These are phyloP conservation scores for Monopis laevigella DNA, from an alignment of 2,888 invertebrate species.

Conservation along the genomic window DNA sequence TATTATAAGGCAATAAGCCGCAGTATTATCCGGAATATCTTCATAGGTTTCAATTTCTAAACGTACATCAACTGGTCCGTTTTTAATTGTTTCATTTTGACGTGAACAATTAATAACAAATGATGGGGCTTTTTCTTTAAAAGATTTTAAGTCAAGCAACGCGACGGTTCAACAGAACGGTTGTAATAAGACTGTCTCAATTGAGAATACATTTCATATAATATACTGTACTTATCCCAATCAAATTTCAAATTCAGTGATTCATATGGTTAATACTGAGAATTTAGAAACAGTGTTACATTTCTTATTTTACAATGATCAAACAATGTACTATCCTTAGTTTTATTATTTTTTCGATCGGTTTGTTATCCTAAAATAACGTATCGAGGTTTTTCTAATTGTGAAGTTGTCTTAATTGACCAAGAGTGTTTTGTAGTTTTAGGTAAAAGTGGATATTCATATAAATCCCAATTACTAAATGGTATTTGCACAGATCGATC, in stretches of 20 bases:
- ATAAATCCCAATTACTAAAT: too few relatives aligned
- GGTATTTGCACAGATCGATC: too few relatives aligned
- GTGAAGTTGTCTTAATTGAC: slow-evolving; percentile 28
- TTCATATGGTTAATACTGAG: slow-evolving; percentile 31
- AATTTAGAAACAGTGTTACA: slow-evolving; percentile 31
- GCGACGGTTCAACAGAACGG: slow-evolving; percentile 13
- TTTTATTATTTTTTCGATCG: slow-evolving; percentile 25
- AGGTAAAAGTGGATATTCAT: too few relatives aligned
- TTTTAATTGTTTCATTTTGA: slow-evolving; percentile 24
- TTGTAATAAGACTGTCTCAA: slow-evolving; percentile 19
- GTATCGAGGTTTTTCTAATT: slow-evolving; percentile 34
- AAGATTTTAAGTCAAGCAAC: slow-evolving; percentile 16
- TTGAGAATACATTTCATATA: slow-evolving; percentile 14
- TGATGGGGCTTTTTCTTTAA: slow-evolving; percentile 22
- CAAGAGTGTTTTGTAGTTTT: too few relatives aligned
- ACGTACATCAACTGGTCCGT: slow-evolving; percentile 23
- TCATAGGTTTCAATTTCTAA: slow-evolving; percentile 24
- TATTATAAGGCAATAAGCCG: slow-evolving; percentile 24
- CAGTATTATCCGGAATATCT: slow-evolving; percentile 21
- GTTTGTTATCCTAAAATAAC: slow-evolving; percentile 36
- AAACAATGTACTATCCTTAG: slow-evolving; percentile 20
- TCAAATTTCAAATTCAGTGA: slow-evolving; percentile 27
- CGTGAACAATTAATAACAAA: slow-evolving; percentile 24
- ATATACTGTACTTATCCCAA: slow-evolving; percentile 13
- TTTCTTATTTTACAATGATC: slow-evolving; percentile 29